Evolutionary conservation across 2,113 vertebrate species (phyloP).

Genomic region (Siphamia tubifer): DNA sequence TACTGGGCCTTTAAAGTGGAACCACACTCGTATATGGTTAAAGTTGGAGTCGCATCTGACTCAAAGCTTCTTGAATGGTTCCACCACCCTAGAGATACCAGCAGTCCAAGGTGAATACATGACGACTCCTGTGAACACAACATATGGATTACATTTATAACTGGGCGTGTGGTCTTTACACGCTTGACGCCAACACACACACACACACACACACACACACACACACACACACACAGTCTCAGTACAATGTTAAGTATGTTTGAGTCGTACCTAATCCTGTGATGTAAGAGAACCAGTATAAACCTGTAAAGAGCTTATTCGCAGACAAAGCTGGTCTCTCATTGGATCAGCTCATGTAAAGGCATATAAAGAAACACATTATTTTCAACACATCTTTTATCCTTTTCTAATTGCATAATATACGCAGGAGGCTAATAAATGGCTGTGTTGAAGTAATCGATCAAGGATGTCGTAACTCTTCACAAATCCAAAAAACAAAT

Average conservation of each 20-base stretch:
- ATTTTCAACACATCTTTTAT: conserved; percentile 18
- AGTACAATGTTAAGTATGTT: background rate
- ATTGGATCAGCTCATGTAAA: conserved; percentile 8
- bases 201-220: background rate
- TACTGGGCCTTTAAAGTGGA: conserved; percentile 95
- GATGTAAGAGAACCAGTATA: conserved; percentile 53
- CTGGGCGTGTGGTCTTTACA: background rate
- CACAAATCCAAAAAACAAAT: no score
- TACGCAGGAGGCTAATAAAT: background rate
- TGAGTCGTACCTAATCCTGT: conserved; percentile 57
- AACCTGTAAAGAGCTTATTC: conserved; percentile 66
- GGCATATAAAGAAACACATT: conserved; percentile 13
- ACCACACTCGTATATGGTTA: conserved; percentile 90
- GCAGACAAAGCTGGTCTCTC: conserved; percentile 37
- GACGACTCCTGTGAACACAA: no score
- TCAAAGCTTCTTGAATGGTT: conserved; percentile 93
- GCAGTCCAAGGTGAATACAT: conserved; percentile 90
- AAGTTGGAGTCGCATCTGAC: conserved; percentile 92
- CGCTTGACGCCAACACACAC: background rate
- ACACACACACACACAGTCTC: background rate
- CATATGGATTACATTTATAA: background rate
- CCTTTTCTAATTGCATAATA: conserved; percentile 7
- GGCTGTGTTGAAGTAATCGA: no score
- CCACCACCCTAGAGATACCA: conserved; percentile 87
- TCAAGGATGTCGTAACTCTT: background rate